Evolutionary conservation across 1,140 invertebrate genomes (phyloP).

Genomic region (Drosophila equinoxialis): DNA sequence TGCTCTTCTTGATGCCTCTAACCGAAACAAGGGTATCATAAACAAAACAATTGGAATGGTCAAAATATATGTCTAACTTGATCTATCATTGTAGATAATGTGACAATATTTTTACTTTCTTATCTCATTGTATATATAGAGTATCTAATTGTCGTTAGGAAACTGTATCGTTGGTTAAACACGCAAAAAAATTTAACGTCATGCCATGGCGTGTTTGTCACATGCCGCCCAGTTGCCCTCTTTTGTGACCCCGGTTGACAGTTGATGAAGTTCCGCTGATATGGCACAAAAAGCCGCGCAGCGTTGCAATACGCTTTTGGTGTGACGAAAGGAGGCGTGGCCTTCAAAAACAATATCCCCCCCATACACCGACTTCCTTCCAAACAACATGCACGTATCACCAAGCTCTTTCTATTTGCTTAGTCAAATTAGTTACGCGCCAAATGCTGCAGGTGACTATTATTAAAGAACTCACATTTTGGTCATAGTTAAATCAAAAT

Average conservation of each 20-base stretch:
- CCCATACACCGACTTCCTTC: too few species aligned
- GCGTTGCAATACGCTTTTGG: conserved; percentile 30
- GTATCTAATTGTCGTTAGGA: background rate
- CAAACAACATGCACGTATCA: background rate
- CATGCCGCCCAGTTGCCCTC: conserved; percentile 54
- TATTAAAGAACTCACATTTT: conserved; percentile 21
- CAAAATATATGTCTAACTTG: background rate
- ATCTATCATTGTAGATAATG: too few species aligned
- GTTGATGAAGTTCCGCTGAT: conserved; percentile 57
- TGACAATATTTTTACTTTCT: background rate
- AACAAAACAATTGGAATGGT: background rate
- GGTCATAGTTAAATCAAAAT: conserved; percentile 55
- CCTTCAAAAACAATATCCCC: background rate
- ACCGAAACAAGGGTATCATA: background rate
- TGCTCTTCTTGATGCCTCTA: conserved; percentile 33
- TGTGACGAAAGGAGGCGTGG: conserved; percentile 29
- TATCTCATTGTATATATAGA: background rate
- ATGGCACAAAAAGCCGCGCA: conserved; percentile 17
- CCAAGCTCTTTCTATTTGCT: conserved; percentile 34
- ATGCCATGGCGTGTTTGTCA: conserved; percentile 71
- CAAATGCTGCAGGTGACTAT: conserved; percentile 63
- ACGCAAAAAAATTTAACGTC: conserved; percentile 79
- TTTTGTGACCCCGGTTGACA: conserved; percentile 49
- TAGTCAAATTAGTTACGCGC: conserved; percentile 71
- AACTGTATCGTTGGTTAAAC: conserved; percentile 22